phyloP scores from a whole-genome alignment of 2,797 vertebrate species.

The Rhincodon typus region DNA sequence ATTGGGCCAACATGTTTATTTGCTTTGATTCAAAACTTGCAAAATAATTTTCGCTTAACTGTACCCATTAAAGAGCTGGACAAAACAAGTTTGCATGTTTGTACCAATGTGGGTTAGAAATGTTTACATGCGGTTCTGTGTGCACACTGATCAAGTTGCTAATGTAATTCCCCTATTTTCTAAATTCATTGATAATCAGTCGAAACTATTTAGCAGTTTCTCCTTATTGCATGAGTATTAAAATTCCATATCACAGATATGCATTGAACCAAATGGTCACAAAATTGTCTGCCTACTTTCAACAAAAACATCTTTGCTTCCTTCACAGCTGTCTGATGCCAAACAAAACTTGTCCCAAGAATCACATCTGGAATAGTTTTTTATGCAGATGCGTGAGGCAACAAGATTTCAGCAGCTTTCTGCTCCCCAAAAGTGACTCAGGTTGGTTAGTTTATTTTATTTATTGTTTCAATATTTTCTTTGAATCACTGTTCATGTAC shows the following conservation, averaged over 20 bases:
- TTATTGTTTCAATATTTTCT: not conserved
- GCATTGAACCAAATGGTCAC: not conserved
- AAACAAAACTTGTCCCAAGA: slow-evolving; percentile 74
- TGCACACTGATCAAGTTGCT: not conserved
- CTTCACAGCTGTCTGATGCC: slow-evolving; percentile 63
- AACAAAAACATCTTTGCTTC: slow-evolving; percentile 39
- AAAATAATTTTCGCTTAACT: not conserved
- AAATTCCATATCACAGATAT: not conserved
- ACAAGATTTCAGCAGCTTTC: slow-evolving; percentile 58
- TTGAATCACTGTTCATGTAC: slow-evolving; percentile 12
- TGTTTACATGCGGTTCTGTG: not conserved
- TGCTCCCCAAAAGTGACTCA: slow-evolving; percentile 54
- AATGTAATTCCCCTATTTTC: not conserved
- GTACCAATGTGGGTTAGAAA: not conserved
- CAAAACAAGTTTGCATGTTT: not conserved
- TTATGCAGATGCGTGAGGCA: slow-evolving; percentile 69
- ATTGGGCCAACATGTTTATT: not conserved
- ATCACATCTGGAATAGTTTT: slow-evolving; percentile 67
- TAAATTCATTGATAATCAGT: no score
- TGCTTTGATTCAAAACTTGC: not conserved
- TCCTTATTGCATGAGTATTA: not conserved
- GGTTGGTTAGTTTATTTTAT: slow-evolving; percentile 54
- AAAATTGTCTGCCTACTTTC: not conserved
- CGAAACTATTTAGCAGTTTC: not conserved
- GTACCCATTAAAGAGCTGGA: not conserved